phyloP scores from a whole-genome alignment of 2,888 invertebrate species.

The Petrolisthes manimaculis region DNA sequence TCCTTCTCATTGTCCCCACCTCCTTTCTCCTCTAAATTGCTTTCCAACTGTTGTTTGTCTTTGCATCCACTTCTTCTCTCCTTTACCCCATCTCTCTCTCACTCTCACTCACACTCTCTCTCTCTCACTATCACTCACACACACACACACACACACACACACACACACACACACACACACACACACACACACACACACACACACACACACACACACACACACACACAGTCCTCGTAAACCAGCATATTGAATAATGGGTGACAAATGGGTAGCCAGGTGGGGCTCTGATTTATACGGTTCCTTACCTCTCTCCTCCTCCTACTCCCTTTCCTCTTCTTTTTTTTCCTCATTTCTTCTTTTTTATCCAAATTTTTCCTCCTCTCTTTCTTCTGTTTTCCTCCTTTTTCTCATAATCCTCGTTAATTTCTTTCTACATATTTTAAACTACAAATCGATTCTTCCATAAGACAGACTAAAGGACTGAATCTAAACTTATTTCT shows the following conservation, averaged over 20 bases:
- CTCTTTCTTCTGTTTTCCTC: background rate
- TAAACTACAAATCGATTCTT: no score
- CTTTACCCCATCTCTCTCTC: background rate
- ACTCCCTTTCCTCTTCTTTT: background rate
- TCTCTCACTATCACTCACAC: background rate
- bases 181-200: no score
- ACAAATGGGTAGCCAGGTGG: background rate
- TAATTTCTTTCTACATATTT: background rate
- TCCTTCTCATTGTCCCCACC: background rate
- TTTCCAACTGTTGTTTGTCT: background rate
- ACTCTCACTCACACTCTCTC: background rate
- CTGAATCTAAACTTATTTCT: no score
- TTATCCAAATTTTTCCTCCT: background rate
- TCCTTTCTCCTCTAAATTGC: background rate
- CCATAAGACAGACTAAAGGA: no score
- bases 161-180: no score
- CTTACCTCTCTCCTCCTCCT: background rate
- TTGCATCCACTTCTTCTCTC: background rate
- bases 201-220: no score
- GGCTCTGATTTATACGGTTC: background rate
- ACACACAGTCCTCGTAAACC: background rate
- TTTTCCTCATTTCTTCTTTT: background rate
- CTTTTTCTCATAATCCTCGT: background rate
- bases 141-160: conserved; percentile 1
- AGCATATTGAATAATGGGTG: background rate